A percentile compares a stretch with the other conserved stretches of the same genome.
Evolutionary conservation across 2,797 vertebrate genomes (phyloP).

Genomic region (Phoeniculus purpureus): DNA sequence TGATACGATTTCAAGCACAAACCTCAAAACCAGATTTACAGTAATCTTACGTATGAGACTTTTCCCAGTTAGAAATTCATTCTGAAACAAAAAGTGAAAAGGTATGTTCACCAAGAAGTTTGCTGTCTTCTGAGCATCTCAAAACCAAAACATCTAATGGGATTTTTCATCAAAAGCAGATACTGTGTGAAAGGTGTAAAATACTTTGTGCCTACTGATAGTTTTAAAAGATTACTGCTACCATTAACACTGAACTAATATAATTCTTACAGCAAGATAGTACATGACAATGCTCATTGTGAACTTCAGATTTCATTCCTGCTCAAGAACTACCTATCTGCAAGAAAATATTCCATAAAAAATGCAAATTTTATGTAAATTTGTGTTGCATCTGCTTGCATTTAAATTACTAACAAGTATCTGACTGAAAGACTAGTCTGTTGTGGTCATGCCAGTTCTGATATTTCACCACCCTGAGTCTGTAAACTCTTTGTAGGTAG

Average conservation of each 20-base stretch:
- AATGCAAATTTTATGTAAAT: no score
- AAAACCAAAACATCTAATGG: neutral
- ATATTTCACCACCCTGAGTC: neutral
- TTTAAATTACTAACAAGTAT: neutral
- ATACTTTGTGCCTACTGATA: neutral
- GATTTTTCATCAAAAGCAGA: neutral
- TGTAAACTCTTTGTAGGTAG: neutral
- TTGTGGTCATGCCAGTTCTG: neutral
- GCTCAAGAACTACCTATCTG: neutral
- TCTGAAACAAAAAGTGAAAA: neutral
- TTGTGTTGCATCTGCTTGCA: neutral
- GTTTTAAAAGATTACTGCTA: neutral
- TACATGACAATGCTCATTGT: neutral
- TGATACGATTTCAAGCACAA: neutral
- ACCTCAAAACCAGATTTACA: neutral
- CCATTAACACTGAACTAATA: neutral
- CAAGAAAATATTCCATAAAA: no score
- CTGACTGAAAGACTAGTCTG: neutral
- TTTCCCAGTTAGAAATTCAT: neutral
- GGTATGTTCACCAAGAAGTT: neutral
- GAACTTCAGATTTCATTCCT: neutral
- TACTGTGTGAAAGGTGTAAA: neutral
- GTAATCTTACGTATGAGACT: neutral
- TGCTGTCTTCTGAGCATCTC: neutral
- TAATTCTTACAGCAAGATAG: neutral